Base-by-base conservation (phyloP, 2,888 invertebrate species). In the Cephus sareptanus region DNA sequence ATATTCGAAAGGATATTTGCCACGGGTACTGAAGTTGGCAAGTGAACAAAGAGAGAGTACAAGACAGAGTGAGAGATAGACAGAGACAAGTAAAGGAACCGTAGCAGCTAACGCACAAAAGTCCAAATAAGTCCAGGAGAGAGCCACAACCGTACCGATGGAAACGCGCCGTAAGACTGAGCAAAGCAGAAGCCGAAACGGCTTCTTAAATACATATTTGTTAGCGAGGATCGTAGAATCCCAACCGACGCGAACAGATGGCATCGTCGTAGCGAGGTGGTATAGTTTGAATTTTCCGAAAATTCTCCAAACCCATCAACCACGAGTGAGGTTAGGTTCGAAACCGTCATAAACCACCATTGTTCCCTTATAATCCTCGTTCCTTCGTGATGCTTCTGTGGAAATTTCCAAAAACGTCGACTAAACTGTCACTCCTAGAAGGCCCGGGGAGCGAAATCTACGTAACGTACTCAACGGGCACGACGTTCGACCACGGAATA, bases 1-100 rank as follows among this genome's bases (percentile, higher is more conserved):
- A 56, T 56, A 56, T 56, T 56, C 56, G 23, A 34, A 12, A 70
- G 69, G 34, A 23, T 12, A 35, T 69, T 34, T 15, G 68, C 34
- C 73, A 69, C 78, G 56, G 71, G 78, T 35, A 34, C 71, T 23
- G 69, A 35, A 30, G 35, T 56, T 56, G 34, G 35, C 37, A 73
- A 34, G 68, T 37, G 23, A 34, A 68, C 35, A 37, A 33, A 34
- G 34, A 31, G n/a, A 79, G 69, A 69, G 34, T 23, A 13, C 15
- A 40, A 77, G 30, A 77, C 74, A 12, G 1, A 34, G 74, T 9
- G 34, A 34, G 68, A 71, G 70, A 70, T n/a, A 31, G 68, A 69
- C 11, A 76, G 71, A 76, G 75, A 35, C 31, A 34, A 69, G 78
- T 40, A 13, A 75, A 76, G 79, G 79, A 76, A 79, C 82, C 77